A percentile compares a stretch with the other conserved stretches of the same genome.
phyloP scores from a whole-genome alignment of 2,888 invertebrate genomes.

The Drosophila mayaguana region DNA sequence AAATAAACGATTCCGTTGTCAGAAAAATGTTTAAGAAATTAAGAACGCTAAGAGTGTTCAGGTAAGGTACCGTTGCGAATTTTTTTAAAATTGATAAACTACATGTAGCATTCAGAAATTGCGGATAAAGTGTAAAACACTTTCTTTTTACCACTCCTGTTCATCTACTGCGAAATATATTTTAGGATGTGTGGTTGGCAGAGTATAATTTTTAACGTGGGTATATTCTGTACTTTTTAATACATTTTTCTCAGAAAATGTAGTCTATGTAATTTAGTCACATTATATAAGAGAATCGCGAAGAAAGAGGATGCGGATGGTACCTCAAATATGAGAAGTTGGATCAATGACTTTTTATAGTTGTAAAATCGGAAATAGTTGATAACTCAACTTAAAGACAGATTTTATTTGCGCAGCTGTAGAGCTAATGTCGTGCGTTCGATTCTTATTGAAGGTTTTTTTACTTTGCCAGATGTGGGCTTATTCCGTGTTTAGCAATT shows the following conservation, averaged over 20 bases:
- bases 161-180: too few species aligned
- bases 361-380: neutral
- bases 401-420: slow-evolving; percentile 38
- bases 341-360: too few species aligned
- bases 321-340: too few species aligned
- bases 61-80: neutral
- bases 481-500: slow-evolving; percentile 8
- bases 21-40: slow-evolving; percentile 8
- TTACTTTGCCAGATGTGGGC: slow-evolving; percentile 19
- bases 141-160: neutral
- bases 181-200: too few species aligned
- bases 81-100: neutral
- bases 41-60: neutral
- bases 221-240: too few species aligned
- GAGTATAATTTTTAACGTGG: too few species aligned
- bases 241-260: too few species aligned
- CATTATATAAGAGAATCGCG: too few species aligned
- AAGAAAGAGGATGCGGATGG: too few species aligned
- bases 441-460: slow-evolving; percentile 7
- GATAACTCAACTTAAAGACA: neutral
- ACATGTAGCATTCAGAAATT: too few species aligned
- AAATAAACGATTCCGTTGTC: slow-evolving; percentile 7
- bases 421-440: neutral
- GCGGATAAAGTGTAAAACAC: too few species aligned
- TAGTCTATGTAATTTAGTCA: too few species aligned